Conservation (phyloP, 2,888 invertebrate species). For the Dicyrtoma fusca region DNA sequence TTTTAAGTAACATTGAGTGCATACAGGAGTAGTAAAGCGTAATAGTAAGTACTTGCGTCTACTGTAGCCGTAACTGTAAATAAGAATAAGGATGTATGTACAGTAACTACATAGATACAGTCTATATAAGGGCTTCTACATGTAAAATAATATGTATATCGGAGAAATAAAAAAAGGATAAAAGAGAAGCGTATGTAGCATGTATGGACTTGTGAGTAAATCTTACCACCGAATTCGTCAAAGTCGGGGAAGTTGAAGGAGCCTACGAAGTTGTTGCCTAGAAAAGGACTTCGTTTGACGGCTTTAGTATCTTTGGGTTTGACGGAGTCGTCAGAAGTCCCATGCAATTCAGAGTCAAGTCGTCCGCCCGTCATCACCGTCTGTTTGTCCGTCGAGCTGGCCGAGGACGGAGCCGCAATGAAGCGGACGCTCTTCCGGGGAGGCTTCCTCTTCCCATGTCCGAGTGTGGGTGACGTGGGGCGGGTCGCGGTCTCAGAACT, state of each 20-base stretch:
- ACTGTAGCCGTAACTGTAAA: too few species aligned
- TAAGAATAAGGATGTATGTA: too few species aligned
- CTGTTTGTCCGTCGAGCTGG: constrained; percentile 9
- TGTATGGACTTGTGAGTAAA: not conserved
- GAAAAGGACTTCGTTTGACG: constrained; percentile 55
- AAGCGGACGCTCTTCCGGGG: constrained; percentile 9
- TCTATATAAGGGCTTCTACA: too few species aligned
- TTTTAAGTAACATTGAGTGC: too few species aligned
- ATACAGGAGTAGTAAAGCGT: too few species aligned
- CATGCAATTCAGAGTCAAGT: constrained; percentile 26
- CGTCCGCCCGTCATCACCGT: constrained; percentile 20
- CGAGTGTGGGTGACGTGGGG: not conserved
- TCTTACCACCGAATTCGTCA: constrained; percentile 57
- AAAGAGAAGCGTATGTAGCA: too few species aligned
- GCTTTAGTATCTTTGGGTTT: constrained; percentile 56
- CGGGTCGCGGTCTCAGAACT: constrained; percentile 1
- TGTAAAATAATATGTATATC: too few species aligned
- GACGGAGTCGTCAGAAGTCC: constrained; percentile 29
- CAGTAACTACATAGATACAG: too few species aligned
- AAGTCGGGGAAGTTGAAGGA: constrained; percentile 56
- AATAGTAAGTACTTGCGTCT: too few species aligned
- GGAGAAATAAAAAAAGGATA: too few species aligned
- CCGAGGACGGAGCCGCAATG: constrained; percentile 15
- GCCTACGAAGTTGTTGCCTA: constrained; percentile 50
- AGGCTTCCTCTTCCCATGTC: not conserved